Evolutionary conservation across 2,888 invertebrate species (phyloP).

Genomic region (Rhagonycha fulva): DNA sequence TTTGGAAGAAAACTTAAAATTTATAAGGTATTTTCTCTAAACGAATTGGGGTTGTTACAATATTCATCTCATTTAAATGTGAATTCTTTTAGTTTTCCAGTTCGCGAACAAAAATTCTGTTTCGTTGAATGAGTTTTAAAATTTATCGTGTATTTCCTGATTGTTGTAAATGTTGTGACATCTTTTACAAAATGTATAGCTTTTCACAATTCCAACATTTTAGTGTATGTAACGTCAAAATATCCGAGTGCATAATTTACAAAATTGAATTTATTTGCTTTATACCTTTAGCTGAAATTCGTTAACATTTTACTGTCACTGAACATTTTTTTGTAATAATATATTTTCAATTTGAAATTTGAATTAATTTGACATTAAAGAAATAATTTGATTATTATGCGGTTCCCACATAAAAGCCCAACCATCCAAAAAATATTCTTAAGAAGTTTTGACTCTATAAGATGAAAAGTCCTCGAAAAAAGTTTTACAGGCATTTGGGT

Average conservation of each 20-base stretch:
- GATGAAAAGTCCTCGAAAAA: background rate
- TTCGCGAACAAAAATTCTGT: constrained; percentile 31
- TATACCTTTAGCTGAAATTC: constrained; percentile 6
- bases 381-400: background rate
- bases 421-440: background rate
- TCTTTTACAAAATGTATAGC: constrained; percentile 11
- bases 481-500: background rate
- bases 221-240: constrained; percentile 7
- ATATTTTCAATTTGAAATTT: background rate
- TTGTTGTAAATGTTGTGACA: constrained; percentile 26
- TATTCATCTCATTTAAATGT: background rate
- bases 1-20: too few species aligned
- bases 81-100: background rate
- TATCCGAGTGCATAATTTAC: constrained; percentile 15
- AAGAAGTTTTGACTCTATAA: background rate
- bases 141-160: constrained; percentile 33
- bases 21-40: too few species aligned
- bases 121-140: constrained; percentile 37
- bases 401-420: background rate
- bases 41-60: background rate
- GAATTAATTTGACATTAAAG: background rate
- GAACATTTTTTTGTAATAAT: too few species aligned
- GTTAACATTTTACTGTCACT: background rate
- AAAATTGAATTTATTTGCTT: constrained; percentile 12
- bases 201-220: constrained; percentile 17